A percentile compares a stretch with the other conserved stretches of the same genome.
Evolutionary conservation across 2,888 invertebrate species (phyloP).

Genomic region (Plebejus melissa): DNA sequence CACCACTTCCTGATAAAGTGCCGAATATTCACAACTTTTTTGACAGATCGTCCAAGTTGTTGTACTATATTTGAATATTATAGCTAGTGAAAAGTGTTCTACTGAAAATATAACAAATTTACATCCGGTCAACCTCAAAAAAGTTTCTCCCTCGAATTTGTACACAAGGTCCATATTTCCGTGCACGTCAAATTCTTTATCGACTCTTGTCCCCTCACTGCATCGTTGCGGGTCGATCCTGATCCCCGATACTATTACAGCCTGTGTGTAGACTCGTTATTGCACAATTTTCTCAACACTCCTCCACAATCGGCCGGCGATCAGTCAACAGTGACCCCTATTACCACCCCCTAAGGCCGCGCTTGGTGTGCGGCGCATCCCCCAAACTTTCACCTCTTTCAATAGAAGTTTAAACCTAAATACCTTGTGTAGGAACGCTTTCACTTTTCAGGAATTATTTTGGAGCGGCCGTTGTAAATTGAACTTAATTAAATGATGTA

Average conservation of each 20-base stretch:
- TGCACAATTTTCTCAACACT: slow-evolving; percentile 71
- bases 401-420: slow-evolving; percentile 78
- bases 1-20: too few relatives aligned
- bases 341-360: slow-evolving; percentile 43
- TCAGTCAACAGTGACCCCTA: slow-evolving; percentile 49
- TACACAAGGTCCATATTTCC: slow-evolving; percentile 44
- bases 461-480: slow-evolving; percentile 45
- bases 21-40: too few relatives aligned
- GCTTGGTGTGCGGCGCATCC: slow-evolving; percentile 42
- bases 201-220: slow-evolving; percentile 54
- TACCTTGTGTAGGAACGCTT: slow-evolving; percentile 76
- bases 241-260: slow-evolving; percentile 77
- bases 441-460: slow-evolving; percentile 78
- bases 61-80: too few relatives aligned
- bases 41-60: too few relatives aligned
- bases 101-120: too few relatives aligned
- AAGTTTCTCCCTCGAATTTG: not conserved
- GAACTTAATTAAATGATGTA: slow-evolving; percentile 42
- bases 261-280: slow-evolving; percentile 73
- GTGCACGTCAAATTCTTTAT: slow-evolving; percentile 35
- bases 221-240: slow-evolving; percentile 55
- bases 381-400: slow-evolving; percentile 78
- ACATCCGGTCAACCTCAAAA: too few relatives aligned
- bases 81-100: too few relatives aligned
- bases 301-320: slow-evolving; percentile 39